Conservation (phyloP, 2,888 invertebrate species). For the Neria commutata region DNA sequence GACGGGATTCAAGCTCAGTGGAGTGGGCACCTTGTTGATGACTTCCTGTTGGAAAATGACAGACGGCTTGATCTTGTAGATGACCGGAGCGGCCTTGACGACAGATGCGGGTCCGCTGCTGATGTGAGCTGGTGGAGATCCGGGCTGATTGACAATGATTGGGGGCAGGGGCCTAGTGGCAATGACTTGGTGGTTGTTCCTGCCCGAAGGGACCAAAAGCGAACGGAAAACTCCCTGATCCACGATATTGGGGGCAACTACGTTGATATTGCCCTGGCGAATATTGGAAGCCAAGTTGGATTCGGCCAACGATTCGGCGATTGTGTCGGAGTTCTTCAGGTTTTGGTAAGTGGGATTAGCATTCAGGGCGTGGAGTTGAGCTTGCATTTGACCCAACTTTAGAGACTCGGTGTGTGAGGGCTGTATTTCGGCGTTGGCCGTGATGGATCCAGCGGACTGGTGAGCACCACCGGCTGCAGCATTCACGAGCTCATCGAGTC, state of each 20-base stretch:
- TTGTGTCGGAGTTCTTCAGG: slow-evolving; percentile 53
- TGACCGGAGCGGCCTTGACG: slow-evolving; percentile 56
- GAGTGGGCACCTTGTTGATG: slow-evolving; percentile 57
- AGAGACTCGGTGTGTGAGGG: slow-evolving; percentile 46
- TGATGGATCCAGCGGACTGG: slow-evolving; percentile 39
- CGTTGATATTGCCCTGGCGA: slow-evolving; percentile 52
- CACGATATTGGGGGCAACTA: slow-evolving; percentile 55
- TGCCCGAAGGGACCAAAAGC: slow-evolving; percentile 51
- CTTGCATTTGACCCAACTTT: slow-evolving; percentile 47
- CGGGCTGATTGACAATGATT: slow-evolving; percentile 56
- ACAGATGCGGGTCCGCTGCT: slow-evolving; percentile 57
- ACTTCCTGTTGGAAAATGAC: slow-evolving; percentile 59
- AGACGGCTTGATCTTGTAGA: slow-evolving; percentile 58
- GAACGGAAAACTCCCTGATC: slow-evolving; percentile 55
- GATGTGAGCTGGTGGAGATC: slow-evolving; percentile 49
- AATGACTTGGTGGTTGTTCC: slow-evolving; percentile 54
- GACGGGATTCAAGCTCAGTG: slow-evolving; percentile 57
- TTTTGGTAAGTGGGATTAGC: slow-evolving; percentile 47
- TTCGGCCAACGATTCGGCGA: slow-evolving; percentile 54
- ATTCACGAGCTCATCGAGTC: slow-evolving; percentile 51
- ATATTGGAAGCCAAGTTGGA: slow-evolving; percentile 51
- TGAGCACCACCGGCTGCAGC: slow-evolving; percentile 43
- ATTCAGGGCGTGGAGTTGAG: slow-evolving; percentile 49
- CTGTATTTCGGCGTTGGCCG: slow-evolving; percentile 48
- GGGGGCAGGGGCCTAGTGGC: slow-evolving; percentile 55